Percentiles rank a stretch among this genome's conserved stretches.
Conservation (phyloP, 1,140 invertebrate genomes). For the Drosophila mojavensis region DNA sequence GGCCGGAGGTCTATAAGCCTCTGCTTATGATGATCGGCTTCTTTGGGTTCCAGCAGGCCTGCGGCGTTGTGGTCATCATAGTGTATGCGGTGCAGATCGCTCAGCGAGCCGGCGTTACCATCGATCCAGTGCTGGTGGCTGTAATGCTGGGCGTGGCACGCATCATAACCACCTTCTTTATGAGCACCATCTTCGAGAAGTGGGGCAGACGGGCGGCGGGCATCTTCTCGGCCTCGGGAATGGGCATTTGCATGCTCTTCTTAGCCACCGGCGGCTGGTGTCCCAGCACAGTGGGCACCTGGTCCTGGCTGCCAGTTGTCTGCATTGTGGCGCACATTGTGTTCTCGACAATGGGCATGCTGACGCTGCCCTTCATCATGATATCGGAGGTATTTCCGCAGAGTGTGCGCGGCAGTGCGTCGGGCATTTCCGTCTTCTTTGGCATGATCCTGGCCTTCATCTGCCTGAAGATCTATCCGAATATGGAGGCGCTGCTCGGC, state of each 20-base stretch:
- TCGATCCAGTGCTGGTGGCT: constrained; percentile 86
- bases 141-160: constrained; percentile 86
- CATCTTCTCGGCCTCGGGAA: constrained; percentile 87
- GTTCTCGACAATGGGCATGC: constrained; percentile 87
- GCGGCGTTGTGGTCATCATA: constrained; percentile 90
- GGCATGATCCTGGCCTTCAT: constrained; percentile 90
- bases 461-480: constrained; percentile 90
- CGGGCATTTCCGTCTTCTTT: constrained; percentile 87
- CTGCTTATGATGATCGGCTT: constrained; percentile 87
- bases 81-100: constrained; percentile 90
- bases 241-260: constrained; percentile 86
- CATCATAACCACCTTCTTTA: constrained; percentile 85
- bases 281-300: constrained; percentile 49
- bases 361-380: constrained; percentile 90
- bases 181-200: constrained; percentile 86
- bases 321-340: constrained; percentile 87
- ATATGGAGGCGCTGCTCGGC: constrained; percentile 86
- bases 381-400: constrained; percentile 90
- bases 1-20: constrained; percentile 86
- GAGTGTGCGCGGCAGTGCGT: constrained; percentile 88
- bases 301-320: constrained; percentile 83
- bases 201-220: constrained; percentile 86
- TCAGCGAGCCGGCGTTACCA: constrained; percentile 85
- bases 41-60: constrained; percentile 92
- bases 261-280: constrained; percentile 85